phyloP scores from a whole-genome alignment of 1,140 invertebrate genomes.

The Venustaconcha ellipsiformis region DNA sequence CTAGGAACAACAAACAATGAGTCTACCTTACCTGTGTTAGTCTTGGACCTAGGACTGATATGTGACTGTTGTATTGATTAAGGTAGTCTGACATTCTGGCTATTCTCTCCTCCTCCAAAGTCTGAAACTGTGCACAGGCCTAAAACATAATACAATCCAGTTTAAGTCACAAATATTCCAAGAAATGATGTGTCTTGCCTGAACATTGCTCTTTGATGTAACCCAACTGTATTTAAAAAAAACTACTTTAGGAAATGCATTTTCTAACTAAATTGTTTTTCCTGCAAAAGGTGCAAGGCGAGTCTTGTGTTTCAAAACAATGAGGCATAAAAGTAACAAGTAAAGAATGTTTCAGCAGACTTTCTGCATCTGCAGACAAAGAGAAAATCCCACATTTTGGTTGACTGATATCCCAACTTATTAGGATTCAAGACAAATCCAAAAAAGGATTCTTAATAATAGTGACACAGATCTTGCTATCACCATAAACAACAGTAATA shows the following conservation, averaged over 20 bases:
- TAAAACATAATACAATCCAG: conserved; percentile 34
- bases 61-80: conserved; percentile 82
- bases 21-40: conserved; percentile 23
- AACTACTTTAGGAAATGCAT: background rate
- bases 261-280: background rate
- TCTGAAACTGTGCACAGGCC: conserved; percentile 79
- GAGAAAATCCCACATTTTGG: no score
- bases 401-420: no score
- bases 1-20: no score
- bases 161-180: background rate
- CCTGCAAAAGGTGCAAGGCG: background rate
- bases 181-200: background rate
- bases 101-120: conserved; percentile 90
- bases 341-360: no score
- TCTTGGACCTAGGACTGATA: conserved; percentile 80
- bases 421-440: no score
- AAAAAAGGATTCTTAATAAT: no score
- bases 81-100: conserved; percentile 84
- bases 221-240: background rate
- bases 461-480: no score
- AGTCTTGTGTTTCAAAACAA: background rate
- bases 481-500: no score
- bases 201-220: background rate
- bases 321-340: no score
- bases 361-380: no score